A percentile compares a stretch with the other conserved stretches of the same genome.
Evolutionary conservation across 2,113 vertebrate species (phyloP).

Genomic region (Ellobius talpinus): DNA sequence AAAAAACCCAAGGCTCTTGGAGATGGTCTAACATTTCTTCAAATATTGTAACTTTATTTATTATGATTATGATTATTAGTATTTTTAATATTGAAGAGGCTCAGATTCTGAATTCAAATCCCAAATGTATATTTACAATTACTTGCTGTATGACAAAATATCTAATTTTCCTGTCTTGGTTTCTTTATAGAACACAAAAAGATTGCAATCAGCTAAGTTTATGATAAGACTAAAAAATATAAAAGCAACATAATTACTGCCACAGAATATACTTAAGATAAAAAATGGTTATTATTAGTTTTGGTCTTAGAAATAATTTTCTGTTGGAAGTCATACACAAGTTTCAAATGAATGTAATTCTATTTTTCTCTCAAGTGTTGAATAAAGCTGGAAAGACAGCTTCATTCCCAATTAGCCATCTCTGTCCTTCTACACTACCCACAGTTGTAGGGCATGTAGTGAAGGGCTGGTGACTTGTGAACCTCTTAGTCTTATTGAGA

Average conservation of each 20-base stretch:
- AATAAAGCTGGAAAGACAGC: neutral
- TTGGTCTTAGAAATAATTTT: neutral
- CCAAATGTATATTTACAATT: neutral
- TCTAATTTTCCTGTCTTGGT: neutral
- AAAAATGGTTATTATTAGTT: neutral
- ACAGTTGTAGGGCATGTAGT: neutral
- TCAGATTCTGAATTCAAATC: neutral
- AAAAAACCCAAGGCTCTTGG: neutral
- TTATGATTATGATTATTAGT: neutral
- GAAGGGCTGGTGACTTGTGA: neutral
- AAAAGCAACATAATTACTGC: neutral
- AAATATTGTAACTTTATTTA: neutral
- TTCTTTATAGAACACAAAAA: conserved; percentile 36
- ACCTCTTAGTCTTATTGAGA: neutral
- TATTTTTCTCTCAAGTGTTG: neutral
- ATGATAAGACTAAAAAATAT: neutral
- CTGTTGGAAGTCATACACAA: neutral
- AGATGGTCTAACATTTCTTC: neutral
- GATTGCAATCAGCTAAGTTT: neutral
- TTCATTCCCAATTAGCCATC: neutral
- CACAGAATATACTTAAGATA: neutral
- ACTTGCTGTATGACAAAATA: conserved; percentile 15
- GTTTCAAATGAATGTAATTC: neutral
- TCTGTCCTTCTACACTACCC: neutral
- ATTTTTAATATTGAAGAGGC: neutral